Evolutionary conservation across 1,140 invertebrate genomes (phyloP).

Genomic region (Atta texana): DNA sequence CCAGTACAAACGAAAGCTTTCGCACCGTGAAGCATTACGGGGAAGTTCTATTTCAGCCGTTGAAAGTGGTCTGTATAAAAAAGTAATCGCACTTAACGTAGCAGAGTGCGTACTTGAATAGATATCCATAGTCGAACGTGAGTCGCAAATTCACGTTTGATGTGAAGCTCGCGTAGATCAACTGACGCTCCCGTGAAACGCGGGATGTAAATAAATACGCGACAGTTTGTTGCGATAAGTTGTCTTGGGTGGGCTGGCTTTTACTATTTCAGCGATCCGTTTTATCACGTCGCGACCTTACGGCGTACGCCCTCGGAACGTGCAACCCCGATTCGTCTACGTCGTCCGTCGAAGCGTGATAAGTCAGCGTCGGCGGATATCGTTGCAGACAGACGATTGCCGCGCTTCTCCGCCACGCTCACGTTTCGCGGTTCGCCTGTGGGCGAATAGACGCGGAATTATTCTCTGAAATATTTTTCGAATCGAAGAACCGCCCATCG

Average conservation of each 20-base stretch:
- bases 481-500: neutral
- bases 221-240: constrained; percentile 56
- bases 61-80: constrained; percentile 20
- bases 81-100: constrained; percentile 17
- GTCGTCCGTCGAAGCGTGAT: constrained; percentile 63
- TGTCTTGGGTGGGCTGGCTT: constrained; percentile 35
- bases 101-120: neutral
- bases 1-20: neutral
- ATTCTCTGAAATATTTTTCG: constrained; percentile 48
- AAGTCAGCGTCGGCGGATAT: constrained; percentile 71
- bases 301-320: constrained; percentile 13
- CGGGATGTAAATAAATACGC: constrained; percentile 47
- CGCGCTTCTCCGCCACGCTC: constrained; percentile 10
- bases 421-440: constrained; percentile 34
- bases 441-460: constrained; percentile 34
- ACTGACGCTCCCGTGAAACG: neutral
- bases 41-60: neutral
- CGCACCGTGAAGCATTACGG: constrained; percentile 1
- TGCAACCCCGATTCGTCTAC: constrained; percentile 55
- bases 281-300: constrained; percentile 50
- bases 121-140: neutral
- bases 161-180: constrained; percentile 16
- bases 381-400: constrained; percentile 56
- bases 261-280: constrained; percentile 65
- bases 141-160: constrained; percentile 7